Percentiles rank a stretch among this genome's conserved stretches.
Conservation (phyloP, 2,888 invertebrate species). For the Phanerotoma sp. region DNA sequence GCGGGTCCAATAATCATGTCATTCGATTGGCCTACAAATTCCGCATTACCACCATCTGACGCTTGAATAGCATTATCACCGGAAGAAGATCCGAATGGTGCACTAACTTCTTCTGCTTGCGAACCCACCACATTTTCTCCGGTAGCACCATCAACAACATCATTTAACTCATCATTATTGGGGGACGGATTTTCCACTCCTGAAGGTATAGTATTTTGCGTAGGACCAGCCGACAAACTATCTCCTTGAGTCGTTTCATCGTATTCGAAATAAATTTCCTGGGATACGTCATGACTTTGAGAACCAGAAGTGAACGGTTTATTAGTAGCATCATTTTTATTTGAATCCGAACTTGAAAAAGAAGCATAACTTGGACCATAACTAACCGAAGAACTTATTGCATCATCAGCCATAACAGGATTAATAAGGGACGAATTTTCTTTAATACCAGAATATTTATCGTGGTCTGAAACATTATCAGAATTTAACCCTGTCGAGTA, state of each 20-base stretch:
- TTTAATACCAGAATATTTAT: constrained; percentile 21
- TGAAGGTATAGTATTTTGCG: too few species aligned
- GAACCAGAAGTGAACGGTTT: too few species aligned
- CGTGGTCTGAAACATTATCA: constrained; percentile 22
- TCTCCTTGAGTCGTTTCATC: too few species aligned
- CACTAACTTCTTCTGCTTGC: constrained; percentile 4
- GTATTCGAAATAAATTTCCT: constrained; percentile 21
- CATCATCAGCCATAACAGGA: too few species aligned
- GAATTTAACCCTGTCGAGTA: constrained; percentile 37
- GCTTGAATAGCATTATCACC: constrained; percentile 13
- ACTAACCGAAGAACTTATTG: too few species aligned
- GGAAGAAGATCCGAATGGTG: not conserved
- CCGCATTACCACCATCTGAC: not conserved
- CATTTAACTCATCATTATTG: not conserved
- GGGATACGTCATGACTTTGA: constrained; percentile 10
- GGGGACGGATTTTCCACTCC: not conserved
- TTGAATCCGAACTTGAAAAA: constrained; percentile 5
- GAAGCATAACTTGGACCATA: not conserved
- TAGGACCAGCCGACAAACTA: too few species aligned
- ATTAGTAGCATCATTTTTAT: constrained; percentile 22
- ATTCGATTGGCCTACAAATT: constrained; percentile 26
- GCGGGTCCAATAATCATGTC: too few species aligned
- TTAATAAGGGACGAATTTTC: too few species aligned
- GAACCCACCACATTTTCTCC: constrained; percentile 13
- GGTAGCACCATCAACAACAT: constrained; percentile 10